Percentiles rank a stretch among this genome's conserved stretches.
phyloP scores from a whole-genome alignment of 2,888 invertebrate genomes.

The Zygogramma bicolorata region DNA sequence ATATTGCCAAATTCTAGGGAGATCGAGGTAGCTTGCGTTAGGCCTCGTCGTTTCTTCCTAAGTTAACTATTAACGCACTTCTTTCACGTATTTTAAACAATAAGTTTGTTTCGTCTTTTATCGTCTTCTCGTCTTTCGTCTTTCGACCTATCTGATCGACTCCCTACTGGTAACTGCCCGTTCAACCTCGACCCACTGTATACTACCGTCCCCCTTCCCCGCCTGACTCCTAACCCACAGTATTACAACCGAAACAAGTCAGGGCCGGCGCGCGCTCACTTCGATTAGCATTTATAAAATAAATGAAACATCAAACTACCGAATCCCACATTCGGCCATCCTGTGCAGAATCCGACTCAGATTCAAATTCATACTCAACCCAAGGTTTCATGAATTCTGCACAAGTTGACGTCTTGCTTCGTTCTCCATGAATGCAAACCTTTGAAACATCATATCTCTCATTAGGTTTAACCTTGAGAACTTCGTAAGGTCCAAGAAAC shows the following conservation, averaged over 20 bases:
- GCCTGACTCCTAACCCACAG: background rate
- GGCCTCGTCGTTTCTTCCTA: too few species aligned
- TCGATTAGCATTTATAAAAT: background rate
- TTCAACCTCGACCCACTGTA: background rate
- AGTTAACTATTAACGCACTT: too few species aligned
- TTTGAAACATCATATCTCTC: slow-evolving; percentile 57
- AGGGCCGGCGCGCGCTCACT: background rate
- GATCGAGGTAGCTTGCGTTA: too few species aligned
- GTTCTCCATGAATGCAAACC: slow-evolving; percentile 53
- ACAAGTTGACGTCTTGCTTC: slow-evolving; percentile 48
- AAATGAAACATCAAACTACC: background rate
- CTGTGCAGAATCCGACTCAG: slow-evolving; percentile 25
- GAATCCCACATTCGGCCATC: slow-evolving; percentile 39
- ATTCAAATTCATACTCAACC: slow-evolving; percentile 33
- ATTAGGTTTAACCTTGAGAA: slow-evolving; percentile 43
- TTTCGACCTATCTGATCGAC: too few species aligned
- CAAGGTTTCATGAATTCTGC: slow-evolving; percentile 49
- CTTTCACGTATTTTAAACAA: too few species aligned
- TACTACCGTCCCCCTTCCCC: background rate
- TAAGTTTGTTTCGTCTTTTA: too few species aligned
- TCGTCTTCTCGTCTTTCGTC: too few species aligned
- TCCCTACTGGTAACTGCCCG: too few species aligned
- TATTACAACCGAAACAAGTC: background rate
- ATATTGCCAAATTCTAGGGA: too few species aligned
- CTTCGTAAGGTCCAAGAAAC: slow-evolving; percentile 55